Conservation (phyloP, 2,113 vertebrate genomes). For the Rhabdomys dilectus region DNA sequence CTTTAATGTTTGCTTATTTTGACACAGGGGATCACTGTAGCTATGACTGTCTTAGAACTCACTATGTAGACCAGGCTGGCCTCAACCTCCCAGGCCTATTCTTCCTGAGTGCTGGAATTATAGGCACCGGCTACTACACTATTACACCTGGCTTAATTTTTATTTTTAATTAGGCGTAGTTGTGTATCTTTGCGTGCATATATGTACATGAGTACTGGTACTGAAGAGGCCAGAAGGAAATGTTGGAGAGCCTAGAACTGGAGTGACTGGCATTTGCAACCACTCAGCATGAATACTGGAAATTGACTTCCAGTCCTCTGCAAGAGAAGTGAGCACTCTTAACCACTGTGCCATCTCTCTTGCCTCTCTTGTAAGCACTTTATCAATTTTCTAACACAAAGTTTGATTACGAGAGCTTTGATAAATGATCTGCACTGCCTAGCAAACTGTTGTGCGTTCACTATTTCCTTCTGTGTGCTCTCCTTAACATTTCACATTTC, state of each 20-base stretch:
- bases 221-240: background rate
- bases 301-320: background rate
- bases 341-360: background rate
- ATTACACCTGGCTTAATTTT: background rate
- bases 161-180: background rate
- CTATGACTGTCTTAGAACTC: background rate
- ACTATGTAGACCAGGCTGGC: background rate
- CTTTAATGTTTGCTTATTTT: background rate
- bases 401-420: background rate
- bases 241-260: background rate
- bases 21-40: background rate
- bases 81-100: background rate
- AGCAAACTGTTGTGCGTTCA: background rate
- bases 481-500: background rate
- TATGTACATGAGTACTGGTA: background rate
- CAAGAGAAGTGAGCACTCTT: background rate
- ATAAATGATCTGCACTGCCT: background rate
- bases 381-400: no score
- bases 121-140: background rate
- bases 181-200: background rate
- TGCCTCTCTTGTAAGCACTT: background rate
- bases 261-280: background rate
- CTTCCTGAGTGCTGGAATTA: background rate
- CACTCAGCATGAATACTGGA: background rate
- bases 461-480: background rate